Base-by-base conservation (phyloP, 2,888 invertebrate genomes). In the Argyresthia albistria region DNA sequence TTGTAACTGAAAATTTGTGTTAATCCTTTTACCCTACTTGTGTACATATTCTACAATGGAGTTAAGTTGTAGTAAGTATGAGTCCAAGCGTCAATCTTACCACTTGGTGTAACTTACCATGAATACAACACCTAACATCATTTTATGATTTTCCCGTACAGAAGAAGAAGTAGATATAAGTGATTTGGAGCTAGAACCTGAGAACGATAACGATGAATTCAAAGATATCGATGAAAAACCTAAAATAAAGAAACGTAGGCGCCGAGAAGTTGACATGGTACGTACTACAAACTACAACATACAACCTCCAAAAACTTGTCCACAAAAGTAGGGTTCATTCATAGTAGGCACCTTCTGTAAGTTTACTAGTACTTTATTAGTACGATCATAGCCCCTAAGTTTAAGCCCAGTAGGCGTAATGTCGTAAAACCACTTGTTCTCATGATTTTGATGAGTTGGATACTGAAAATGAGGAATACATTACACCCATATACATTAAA, bases 211-310 rank as follows among this genome's bases (percentile, higher is more conserved):
- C 0, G 88, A 88, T 36, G 87, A 87, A 3, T 65, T 62, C 8
- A 82, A 73, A 55, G 84, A 84, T 43, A 57, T 60, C 1, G 79
- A 76, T 8, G 80, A 76, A 8, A 87, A 86, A 66, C 70, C 76
- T 0, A 82, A 77, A 58, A 88, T 80, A 58, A 75, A 73, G 59
- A 80, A 78, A 54, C 63, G 80, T 55, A 68, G 82, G 68, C 80
- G 84, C 42, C 78, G 88, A 8, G 88, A 88, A 69, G 65, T 88
- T 43, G 87, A 87, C 53, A 80, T 81, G 83, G 86, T 86, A 58
- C 53, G 63, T 55, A 16, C 25, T 46, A 9, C 10, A 39, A 10
- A 16, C 25, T 46, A 9, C 10, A 39, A 10, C 35, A n/a, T 47
- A 35, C 36, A 48, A 48, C 48, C 48, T 48, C 14, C 9, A 48